Base-by-base conservation (phyloP, 2,888 invertebrate genomes). In the Mythimna loreyi region DNA sequence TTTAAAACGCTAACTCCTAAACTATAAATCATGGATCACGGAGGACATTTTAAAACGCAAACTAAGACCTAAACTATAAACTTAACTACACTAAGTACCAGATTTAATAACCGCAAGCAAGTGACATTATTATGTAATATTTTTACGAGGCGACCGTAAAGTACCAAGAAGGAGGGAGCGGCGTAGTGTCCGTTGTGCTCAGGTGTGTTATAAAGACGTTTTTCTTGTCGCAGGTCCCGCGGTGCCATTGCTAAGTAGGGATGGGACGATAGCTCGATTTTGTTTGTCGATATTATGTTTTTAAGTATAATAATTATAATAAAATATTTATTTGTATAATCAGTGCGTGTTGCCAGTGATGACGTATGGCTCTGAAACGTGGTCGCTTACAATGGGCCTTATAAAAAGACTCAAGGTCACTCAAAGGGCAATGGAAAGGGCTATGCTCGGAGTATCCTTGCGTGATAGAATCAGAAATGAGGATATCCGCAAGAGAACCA, bases 181-280 rank as follows among this genome's bases (percentile, higher is more conserved):
- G 59, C 30, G 84, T 87, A 86, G 61, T 81, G 86, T 86, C 85
- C 82, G 85, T 67, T 74, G 89, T 82, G 86, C 92, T 89, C 94
- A 95, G 94, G 94, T 95, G 94, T 87, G 90, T 90, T 90, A 89
- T 90, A 89, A 92, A 93, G 93, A 93, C 92, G 91, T 94, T 94
- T 94, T 94, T 94, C 94, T 94, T 92, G 91, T 91, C 89, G 86
- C 88, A 80, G 83, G 86, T 84, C 85, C 86, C 84, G 81, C 81
- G 74, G 84, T 84, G 87, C 84, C 85, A 78, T 86, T 87, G 86
- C 82, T 77, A 60, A 13, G 23, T 89, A 92, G 91, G 72, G 91
- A 78, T 81, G 90, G 64, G 72, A 76, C 75, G 50, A 2, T 13
- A 21, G 19, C 21, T 7, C 11, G 16, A 11, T 33, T 50, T 61